Evolutionary conservation across 2,113 vertebrate genomes (phyloP).

Genomic region (Phyllostomus discolor): DNA sequence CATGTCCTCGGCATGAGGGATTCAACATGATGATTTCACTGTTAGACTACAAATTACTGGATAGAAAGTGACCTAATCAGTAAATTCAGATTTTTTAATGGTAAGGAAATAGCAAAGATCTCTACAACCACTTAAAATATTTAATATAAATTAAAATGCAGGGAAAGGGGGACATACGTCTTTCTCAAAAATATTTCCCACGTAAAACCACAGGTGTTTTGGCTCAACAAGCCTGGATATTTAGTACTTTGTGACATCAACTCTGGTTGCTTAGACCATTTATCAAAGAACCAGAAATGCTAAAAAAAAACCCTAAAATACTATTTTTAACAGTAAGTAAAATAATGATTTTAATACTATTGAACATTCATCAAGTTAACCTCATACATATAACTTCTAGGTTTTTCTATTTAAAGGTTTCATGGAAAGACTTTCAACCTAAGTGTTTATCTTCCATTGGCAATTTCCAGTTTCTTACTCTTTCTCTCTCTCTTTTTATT

Average conservation of each 20-base stretch:
- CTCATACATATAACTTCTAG: neutral
- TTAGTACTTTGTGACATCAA: neutral
- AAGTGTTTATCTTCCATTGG: neutral
- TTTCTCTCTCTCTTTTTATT: neutral
- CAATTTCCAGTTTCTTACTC: neutral
- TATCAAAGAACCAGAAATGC: neutral
- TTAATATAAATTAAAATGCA: neutral
- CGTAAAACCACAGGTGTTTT: neutral
- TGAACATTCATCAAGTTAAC: neutral
- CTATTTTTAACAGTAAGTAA: neutral
- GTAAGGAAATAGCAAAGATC: neutral
- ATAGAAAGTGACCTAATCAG: neutral
- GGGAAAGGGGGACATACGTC: neutral
- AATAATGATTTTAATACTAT: conserved; percentile 22
- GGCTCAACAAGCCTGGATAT: neutral
- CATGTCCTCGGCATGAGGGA: neutral
- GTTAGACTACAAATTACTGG: neutral
- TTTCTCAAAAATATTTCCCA: neutral
- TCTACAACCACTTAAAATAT: neutral
- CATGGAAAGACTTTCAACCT: neutral
- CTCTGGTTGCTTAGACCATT: neutral
- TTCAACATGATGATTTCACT: neutral
- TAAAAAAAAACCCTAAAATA: conserved; percentile 14
- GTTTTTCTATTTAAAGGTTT: conserved; percentile 20
- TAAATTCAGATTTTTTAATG: neutral